phyloP scores from a whole-genome alignment of 2,888 invertebrate genomes.

The Sesia bembeciformis region DNA sequence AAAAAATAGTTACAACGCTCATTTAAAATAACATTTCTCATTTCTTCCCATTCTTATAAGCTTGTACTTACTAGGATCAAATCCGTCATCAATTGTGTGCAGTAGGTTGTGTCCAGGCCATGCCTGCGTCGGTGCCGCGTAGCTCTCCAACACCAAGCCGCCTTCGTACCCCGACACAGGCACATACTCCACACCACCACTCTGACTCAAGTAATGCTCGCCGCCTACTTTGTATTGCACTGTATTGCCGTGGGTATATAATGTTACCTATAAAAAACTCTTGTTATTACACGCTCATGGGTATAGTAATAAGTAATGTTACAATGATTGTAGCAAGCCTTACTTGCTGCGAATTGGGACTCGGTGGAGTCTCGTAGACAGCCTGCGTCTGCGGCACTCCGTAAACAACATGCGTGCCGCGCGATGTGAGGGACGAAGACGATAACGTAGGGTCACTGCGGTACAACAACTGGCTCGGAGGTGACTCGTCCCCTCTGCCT shows the following conservation, averaged over 20 bases:
- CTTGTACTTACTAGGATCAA: conserved; percentile 54
- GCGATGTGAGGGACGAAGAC: conserved; percentile 72
- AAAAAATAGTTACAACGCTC: too few species aligned
- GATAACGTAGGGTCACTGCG: conserved; percentile 80
- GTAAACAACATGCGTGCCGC: conserved; percentile 67
- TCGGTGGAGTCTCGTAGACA: conserved; percentile 70
- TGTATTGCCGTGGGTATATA: conserved; percentile 70
- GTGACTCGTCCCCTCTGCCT: conserved; percentile 62
- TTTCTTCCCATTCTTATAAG: neutral
- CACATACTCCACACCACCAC: conserved; percentile 57
- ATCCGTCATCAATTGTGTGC: conserved; percentile 55
- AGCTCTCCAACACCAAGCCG: conserved; percentile 54
- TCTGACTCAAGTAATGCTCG: conserved; percentile 50
- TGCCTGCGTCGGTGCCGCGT: conserved; percentile 47
- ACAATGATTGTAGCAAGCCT: neutral
- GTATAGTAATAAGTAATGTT: neutral
- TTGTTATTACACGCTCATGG: neutral
- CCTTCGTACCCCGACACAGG: conserved; percentile 66
- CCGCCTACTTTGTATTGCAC: conserved; percentile 72
- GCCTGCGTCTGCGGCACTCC: conserved; percentile 58
- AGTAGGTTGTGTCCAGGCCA: conserved; percentile 63
- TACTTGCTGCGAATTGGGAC: conserved; percentile 75
- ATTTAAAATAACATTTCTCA: too few species aligned
- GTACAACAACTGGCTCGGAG: conserved; percentile 74
- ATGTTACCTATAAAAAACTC: conserved; percentile 54